phyloP scores from a whole-genome alignment of 2,797 vertebrate genomes.

The Platalea minor region DNA sequence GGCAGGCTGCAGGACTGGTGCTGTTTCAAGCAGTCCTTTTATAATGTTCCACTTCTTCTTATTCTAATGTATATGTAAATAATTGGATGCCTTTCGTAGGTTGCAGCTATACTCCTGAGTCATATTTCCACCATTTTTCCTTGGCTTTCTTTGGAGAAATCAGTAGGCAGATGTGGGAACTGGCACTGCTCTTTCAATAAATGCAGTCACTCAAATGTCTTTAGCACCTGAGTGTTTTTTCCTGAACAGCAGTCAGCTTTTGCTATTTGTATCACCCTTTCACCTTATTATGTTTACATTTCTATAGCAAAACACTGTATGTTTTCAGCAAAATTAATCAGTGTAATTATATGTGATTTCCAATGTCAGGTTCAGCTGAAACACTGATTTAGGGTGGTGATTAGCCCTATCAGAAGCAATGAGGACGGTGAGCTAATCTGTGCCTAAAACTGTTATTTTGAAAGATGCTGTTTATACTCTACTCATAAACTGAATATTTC shows the following conservation, averaged over 20 bases:
- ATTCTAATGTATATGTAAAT: background rate
- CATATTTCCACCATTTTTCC: background rate
- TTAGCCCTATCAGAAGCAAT: constrained; percentile 22
- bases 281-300: constrained; percentile 52
- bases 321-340: constrained; percentile 65
- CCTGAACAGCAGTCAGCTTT: background rate
- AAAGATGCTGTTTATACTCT: background rate
- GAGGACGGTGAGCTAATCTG: constrained; percentile 22
- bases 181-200: background rate
- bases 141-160: background rate
- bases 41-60: background rate
- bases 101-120: background rate
- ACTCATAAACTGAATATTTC: background rate
- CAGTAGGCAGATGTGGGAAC: background rate
- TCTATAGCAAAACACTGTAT: constrained; percentile 46
- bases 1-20: background rate
- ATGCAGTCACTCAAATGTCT: background rate
- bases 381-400: constrained; percentile 18
- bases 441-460: background rate
- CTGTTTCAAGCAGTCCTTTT: background rate
- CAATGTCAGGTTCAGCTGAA: constrained; percentile 28
- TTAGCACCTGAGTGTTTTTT: background rate
- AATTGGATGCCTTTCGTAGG: background rate
- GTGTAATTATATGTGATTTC: constrained; percentile 52
- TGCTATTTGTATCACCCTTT: constrained; percentile 1